A percentile compares a stretch with the other conserved stretches of the same genome.
Evolutionary conservation across 2,888 invertebrate species (phyloP).

Genomic region (Nephrocerus scutellatus): DNA sequence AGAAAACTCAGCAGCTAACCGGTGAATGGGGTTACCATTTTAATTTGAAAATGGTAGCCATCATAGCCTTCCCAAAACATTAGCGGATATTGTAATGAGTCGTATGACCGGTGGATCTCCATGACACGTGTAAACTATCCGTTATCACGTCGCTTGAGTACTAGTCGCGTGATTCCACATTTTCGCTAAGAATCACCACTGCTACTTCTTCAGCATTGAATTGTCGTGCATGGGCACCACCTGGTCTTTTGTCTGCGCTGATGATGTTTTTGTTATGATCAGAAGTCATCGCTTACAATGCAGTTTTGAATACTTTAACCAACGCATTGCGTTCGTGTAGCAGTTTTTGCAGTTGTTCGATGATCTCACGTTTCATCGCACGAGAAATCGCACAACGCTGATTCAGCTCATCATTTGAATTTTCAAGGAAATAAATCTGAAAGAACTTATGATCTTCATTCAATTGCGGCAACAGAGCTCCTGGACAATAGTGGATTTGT

Average conservation of each 20-base stretch:
- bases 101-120: constrained; percentile 1
- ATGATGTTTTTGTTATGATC: not conserved
- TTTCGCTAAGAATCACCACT: constrained; percentile 4
- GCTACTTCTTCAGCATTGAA: constrained; percentile 7
- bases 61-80: constrained; percentile 6
- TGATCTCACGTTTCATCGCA: constrained; percentile 2
- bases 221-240: constrained; percentile 3
- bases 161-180: constrained; percentile 1
- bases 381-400: constrained; percentile 1
- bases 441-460: constrained; percentile 1
- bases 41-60: constrained; percentile 3
- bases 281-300: not conserved
- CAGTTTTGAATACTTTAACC: not conserved
- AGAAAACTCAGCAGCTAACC: not conserved
- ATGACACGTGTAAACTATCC: not conserved
- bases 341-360: not conserved
- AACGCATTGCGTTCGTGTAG: not conserved
- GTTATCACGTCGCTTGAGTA: not conserved
- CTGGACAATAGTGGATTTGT: no score
- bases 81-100: constrained; percentile 3
- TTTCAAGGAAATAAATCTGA: constrained; percentile 1
- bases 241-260: constrained; percentile 1
- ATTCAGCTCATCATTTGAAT: constrained; percentile 1
- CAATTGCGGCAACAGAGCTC: not conserved
- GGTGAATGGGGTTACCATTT: not conserved